phyloP scores from a whole-genome alignment of 2,797 vertebrate genomes.

The Limosa lapponica region DNA sequence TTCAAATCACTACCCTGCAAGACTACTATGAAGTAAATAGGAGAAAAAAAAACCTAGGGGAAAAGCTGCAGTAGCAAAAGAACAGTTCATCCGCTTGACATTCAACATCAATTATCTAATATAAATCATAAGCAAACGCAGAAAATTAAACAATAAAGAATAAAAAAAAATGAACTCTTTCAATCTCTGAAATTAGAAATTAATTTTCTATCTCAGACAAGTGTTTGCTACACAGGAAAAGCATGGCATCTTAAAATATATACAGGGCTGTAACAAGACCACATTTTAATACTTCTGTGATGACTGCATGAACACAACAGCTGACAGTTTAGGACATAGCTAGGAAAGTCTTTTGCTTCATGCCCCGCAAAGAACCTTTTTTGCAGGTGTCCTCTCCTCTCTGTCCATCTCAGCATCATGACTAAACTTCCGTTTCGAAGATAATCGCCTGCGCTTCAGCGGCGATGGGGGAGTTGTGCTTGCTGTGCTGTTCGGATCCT shows the following conservation, averaged over 20 bases:
- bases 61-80: background rate
- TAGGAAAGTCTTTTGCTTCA: background rate
- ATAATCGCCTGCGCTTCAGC: constrained; percentile 86
- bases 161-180: background rate
- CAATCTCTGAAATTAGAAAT: background rate
- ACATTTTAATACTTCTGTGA: background rate
- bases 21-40: background rate
- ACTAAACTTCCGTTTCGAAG: constrained; percentile 87
- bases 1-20: background rate
- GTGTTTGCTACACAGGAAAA: background rate
- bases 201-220: background rate
- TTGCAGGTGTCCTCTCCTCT: constrained; percentile 84
- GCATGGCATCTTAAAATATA: background rate
- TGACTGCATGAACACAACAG: background rate
- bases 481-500: constrained; percentile 84
- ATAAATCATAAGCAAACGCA: background rate
- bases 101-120: background rate
- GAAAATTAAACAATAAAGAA: background rate
- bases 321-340: background rate
- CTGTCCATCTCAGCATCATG: constrained; percentile 83
- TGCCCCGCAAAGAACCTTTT: constrained; percentile 82
- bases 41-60: background rate
- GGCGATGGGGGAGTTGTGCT: constrained; percentile 87
- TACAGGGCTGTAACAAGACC: background rate
- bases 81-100: background rate